Evolutionary conservation across 2,888 invertebrate species (phyloP), one percentile per base, ranked within the genome.

Genomic region (Temnothorax unifasciatus): DNA sequence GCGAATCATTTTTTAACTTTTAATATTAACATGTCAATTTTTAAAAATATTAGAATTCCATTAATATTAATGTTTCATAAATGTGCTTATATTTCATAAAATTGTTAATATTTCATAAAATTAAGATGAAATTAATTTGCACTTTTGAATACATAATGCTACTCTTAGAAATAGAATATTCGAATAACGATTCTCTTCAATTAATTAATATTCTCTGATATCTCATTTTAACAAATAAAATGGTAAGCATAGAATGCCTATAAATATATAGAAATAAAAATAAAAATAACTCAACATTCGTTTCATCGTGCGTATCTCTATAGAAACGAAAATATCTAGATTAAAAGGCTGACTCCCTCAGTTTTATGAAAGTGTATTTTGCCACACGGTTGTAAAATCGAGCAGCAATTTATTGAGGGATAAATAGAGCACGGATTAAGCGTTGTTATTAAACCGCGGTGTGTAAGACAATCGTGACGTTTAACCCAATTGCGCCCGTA

Each of bases 401-500:
- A 13, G 6, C 2, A 21, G 13, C n/a, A 34, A 59, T 74, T 74
- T 8, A 25, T 41, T 0, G 61, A 63, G 6, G 15, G 34, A 25
- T 21, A 38, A 82, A 64, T 75, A 44, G 41, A 50, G 76, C 50
- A 25, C 52, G 64, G 76, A 74, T 82, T 64, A 64, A 82, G 76
- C 75, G 52, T 76, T 64, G 76, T 82, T 75, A 76, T 76, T 82
- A 76, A 66, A 74, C 41, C 76, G 69, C 71, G 66, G 82, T 81
- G 66, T 81, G 85, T 75, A 82, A 88, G 87, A 85, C 85, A 87
- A 81, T 87, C 87, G 87, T 82, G 87, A 84, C 61, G 83, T 84
- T 87, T 89, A 89, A 89, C 89, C 88, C 82, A 86, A 87, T 89
- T 89, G 86, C 69, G 44, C 50, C 18, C 50, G 41, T 50, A 50